Percentiles rank a stretch among this genome's conserved stretches.
These are phyloP conservation scores for Siphonodentalium dalli DNA, from an alignment of 2,888 invertebrate species.

Conservation along the genomic window DNA sequence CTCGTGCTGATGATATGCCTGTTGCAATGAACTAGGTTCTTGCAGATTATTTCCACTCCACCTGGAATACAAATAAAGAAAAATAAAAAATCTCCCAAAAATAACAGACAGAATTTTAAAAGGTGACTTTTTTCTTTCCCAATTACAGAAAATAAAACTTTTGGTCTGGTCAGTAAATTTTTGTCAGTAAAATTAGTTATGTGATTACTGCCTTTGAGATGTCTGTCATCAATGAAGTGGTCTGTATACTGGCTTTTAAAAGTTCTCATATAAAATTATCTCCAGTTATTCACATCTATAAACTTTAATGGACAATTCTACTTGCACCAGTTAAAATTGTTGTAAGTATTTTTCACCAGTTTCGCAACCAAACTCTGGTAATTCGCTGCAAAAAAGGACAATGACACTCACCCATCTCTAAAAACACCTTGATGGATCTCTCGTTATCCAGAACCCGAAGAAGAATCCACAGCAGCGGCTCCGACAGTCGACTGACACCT, in stretches of 20 bases:
- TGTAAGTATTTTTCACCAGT: too few relatives aligned
- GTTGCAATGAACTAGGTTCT: constrained; percentile 79
- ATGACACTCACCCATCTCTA: constrained; percentile 70
- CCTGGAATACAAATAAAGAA: constrained; percentile 36
- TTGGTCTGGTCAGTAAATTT: too few relatives aligned
- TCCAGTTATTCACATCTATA: not conserved
- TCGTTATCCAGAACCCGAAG: constrained; percentile 81
- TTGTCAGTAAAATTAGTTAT: too few relatives aligned
- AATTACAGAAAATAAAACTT: not conserved
- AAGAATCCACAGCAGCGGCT: constrained; percentile 85
- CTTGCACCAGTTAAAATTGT: not conserved
- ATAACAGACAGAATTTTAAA: not conserved
- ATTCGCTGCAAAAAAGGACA: not conserved
- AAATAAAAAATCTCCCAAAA: not conserved
- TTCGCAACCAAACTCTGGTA: not conserved
- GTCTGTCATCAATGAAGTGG: too few relatives aligned
- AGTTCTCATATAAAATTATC: not conserved
- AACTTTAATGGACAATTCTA: not conserved
- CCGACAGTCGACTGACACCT: constrained; percentile 74
- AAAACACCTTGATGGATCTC: constrained; percentile 77
- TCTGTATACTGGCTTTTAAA: not conserved
- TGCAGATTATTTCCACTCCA: constrained; percentile 70
- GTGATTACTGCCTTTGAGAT: too few relatives aligned
- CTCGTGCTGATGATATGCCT: constrained; percentile 76
- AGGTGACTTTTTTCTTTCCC: not conserved